Percentiles rank a stretch among this genome's conserved stretches.
These are phyloP conservation scores for Scaptomyza pallida DNA, from an alignment of 1,140 invertebrate species.

Conservation along the genomic window DNA sequence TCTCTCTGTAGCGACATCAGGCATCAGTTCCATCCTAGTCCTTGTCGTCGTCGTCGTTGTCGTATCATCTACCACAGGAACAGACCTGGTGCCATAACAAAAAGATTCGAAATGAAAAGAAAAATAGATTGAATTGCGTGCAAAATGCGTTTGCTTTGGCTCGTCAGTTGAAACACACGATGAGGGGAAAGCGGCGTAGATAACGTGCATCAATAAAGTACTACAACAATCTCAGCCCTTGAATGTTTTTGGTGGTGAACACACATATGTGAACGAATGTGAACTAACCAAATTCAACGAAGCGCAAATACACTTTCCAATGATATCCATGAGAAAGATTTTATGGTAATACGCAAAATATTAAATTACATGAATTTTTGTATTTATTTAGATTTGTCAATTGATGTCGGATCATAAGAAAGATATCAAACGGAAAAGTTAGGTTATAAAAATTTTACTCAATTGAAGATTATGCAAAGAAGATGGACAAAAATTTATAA, in stretches of 20 bases:
- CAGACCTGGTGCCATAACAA: conserved; percentile 53
- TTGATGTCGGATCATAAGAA: too few species aligned
- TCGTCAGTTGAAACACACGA: conserved; percentile 3
- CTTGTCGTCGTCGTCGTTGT: conserved; percentile 10
- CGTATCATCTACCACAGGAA: conserved; percentile 25
- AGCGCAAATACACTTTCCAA: conserved; percentile 9
- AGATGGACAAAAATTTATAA: too few species aligned
- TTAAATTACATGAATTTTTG: neutral
- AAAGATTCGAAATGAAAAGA: conserved; percentile 74
- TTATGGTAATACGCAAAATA: neutral
- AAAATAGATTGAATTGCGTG: conserved; percentile 80
- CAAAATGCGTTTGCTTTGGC: conserved; percentile 73
- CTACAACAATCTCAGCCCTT: conserved; percentile 51
- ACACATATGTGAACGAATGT: neutral
- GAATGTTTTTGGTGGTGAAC: conserved; percentile 18
- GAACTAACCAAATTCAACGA: neutral
- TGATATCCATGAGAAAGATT: neutral
- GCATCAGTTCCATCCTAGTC: conserved; percentile 30
- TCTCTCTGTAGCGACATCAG: conserved; percentile 54
- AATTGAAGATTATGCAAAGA: too few species aligned
- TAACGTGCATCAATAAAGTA: conserved; percentile 65
- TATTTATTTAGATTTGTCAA: too few species aligned
- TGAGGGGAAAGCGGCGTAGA: neutral
- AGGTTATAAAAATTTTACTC: too few species aligned
- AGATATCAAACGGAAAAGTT: too few species aligned